Evolutionary conservation across 2,797 vertebrate genomes (phyloP), one percentile per base, ranked within the genome.

Genomic region (Chloroceryle amazona): DNA sequence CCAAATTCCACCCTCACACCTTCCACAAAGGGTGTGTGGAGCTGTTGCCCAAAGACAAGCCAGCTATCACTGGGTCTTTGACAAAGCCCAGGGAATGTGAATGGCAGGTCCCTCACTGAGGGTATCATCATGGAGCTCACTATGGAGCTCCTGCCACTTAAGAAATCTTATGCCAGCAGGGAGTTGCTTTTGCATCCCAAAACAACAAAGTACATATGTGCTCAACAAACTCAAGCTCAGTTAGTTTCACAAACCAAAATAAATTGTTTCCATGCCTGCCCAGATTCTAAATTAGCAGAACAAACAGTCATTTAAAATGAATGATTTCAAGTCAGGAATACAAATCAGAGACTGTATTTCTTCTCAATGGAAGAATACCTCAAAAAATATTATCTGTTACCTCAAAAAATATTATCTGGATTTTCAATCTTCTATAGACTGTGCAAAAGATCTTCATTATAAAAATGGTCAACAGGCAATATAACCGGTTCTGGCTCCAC

Each of bases 281-380:
- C 3, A 0, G 83, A 90, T 90, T 96, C 83, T 92, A 93, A 96
- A 96, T 95, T 94, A 96, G 89, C 74, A 96, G 92, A 96, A 96
- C 61, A 83, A 96, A 90, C 63, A 87, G 74, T 92, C 83, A 94
- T 94, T 96, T 94, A 84, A 96, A 96, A 96, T 90, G 78, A 96
- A 95, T 94, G 60, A 95, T 95, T 96, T 95, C 78, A 76, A 90
- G 89, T 82, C 90, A 92, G 71, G 89, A 93, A 95, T 95, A 94
- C 90, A 96, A 90, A 95, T 89, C 86, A 84, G 83, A 60, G 47
- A 13, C 29, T 63, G 19, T 83, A 60, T 66, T 93, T 91, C 86
- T 89, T 89, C 55, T 89, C 21, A 25, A 21, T 87, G 84, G 39
- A 89, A 86, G 47, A 89, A 82, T 57, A 86, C n/a, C 67, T 31